Evolutionary conservation across 2,888 invertebrate genomes (phyloP), one percentile per base, ranked within the genome.

Genomic region (Pseudococcus longispinus): DNA sequence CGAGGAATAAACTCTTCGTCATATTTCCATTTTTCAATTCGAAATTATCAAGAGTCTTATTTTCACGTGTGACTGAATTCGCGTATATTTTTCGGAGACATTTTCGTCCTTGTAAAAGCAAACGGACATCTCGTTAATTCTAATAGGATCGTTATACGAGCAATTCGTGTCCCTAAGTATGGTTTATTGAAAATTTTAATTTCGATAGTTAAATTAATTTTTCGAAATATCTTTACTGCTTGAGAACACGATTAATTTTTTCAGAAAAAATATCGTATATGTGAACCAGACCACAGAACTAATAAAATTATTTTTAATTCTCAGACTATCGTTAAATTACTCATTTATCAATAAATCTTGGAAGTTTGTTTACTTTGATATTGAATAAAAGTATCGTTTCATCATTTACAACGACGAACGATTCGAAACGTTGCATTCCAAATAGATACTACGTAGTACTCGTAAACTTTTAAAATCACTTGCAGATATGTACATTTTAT

Each of bases 11-110:
- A 80, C 77, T 80, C 4, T 9, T 74, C 32, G 29, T 37, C 6
- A 80, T 42, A 80, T 80, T 42, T 80, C 77, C 32, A 80, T 80
- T 80, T 42, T 42, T 80, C 77, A 80, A 42, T 42, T n/a, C 77
- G 9, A 80, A 80, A 42, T n/a, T 42, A 80, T 42, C 20, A n/a
- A 15, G 9, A 42, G 77, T 70, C n/a, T 37, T 37, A n/a, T 80
- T 80, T 42, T 9, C 37, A 42, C 77, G 37, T 74, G n/a, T 74
- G 32, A 74, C n/a, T 32, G 74, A 32, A 74, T 74, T 74, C 11
- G 9, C 15, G 60, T 51, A 60, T 23, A 60, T 60, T 60, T 20
- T 23, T 60, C 20, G 11, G 2, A 60, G 20, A 23, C n/a, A 51
- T 20, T 60, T 60, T 60, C 51, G 23, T 9, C 9, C 8, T 23